Evolutionary conservation across 2,888 invertebrate species (phyloP).

Genomic region (Dendrolimus houi): DNA sequence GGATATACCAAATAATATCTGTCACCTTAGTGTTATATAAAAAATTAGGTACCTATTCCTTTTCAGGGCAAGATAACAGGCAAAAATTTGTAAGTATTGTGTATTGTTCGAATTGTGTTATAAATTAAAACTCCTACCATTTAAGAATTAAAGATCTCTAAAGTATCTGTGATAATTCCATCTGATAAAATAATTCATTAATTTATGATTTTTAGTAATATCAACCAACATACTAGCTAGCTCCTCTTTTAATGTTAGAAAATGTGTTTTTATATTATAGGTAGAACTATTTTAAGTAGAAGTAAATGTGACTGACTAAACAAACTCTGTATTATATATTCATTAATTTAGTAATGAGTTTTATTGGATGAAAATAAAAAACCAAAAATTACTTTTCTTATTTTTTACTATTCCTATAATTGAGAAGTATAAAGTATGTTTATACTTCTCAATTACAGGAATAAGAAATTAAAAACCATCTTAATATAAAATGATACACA

Average conservation of each 20-base stretch:
- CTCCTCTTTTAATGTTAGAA: conserved; percentile 27
- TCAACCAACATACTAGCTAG: conserved; percentile 34
- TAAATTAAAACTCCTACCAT: conserved; percentile 41
- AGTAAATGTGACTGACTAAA: conserved; percentile 47
- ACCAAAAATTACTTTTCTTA: not conserved
- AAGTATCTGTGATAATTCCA: conserved; percentile 73
- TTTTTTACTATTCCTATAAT: too few relatives aligned
- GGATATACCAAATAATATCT: too few relatives aligned
- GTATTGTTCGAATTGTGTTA: not conserved
- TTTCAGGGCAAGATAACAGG: too few relatives aligned
- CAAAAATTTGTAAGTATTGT: not conserved
- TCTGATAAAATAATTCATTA: conserved; percentile 64
- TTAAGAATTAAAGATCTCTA: conserved; percentile 72
- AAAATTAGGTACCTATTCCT: too few relatives aligned
- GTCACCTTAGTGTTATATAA: too few relatives aligned
- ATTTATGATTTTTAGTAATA: conserved; percentile 61
- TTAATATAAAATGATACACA: too few relatives aligned
- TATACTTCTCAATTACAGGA: not conserved
- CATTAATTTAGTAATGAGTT: conserved; percentile 6
- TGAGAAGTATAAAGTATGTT: too few relatives aligned
- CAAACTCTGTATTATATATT: conserved; percentile 46
- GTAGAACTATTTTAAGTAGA: conserved; percentile 19
- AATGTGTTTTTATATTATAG: conserved; percentile 7
- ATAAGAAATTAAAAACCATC: too few relatives aligned
- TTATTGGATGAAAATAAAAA: conserved; percentile 12